phyloP scores from a whole-genome alignment of 2,113 vertebrate species.

The Melanotaenia duboulayi region DNA sequence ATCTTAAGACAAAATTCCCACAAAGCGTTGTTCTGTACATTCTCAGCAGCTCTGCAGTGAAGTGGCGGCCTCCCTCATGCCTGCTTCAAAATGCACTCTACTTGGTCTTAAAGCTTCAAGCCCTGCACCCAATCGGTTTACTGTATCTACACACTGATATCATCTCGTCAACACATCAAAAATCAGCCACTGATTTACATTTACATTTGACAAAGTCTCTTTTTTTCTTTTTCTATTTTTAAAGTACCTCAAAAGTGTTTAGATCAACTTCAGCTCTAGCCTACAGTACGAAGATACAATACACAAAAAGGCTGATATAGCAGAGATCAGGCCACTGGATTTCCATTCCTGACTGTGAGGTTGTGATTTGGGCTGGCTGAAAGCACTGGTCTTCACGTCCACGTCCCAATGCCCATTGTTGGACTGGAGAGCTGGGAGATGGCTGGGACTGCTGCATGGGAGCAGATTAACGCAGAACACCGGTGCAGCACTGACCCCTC shows the following conservation, averaged over 20 bases:
- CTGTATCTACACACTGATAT: constrained; percentile 71
- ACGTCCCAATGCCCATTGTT: constrained; percentile 54
- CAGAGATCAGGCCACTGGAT: constrained; percentile 63
- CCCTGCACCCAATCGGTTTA: too few relatives aligned
- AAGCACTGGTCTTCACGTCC: constrained; percentile 25
- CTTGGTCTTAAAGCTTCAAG: constrained; percentile 71
- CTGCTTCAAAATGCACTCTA: constrained; percentile 61
- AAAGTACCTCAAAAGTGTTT: constrained; percentile 72
- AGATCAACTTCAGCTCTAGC: constrained; percentile 71
- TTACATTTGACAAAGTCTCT: constrained; percentile 56
- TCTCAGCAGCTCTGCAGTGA: constrained; percentile 63
- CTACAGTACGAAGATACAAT: constrained; percentile 77
- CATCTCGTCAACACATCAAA: constrained; percentile 67
- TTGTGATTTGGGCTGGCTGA: constrained; percentile 32
- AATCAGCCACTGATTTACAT: constrained; percentile 74
- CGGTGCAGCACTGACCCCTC: constrained; percentile 40
- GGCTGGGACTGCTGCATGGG: constrained; percentile 48
- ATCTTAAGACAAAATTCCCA: constrained; percentile 66
- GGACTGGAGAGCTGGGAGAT: constrained; percentile 38
- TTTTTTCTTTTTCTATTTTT: constrained; percentile 23
- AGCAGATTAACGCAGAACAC: constrained; percentile 71
- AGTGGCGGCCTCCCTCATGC: constrained; percentile 55
- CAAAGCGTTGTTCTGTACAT: constrained; percentile 69
- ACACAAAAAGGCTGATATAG: constrained; percentile 73
- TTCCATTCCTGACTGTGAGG: constrained; percentile 34